These are phyloP conservation scores for Poecilobothrus nobilitatus DNA, from an alignment of 2,888 invertebrate species.

Conservation along the genomic window DNA sequence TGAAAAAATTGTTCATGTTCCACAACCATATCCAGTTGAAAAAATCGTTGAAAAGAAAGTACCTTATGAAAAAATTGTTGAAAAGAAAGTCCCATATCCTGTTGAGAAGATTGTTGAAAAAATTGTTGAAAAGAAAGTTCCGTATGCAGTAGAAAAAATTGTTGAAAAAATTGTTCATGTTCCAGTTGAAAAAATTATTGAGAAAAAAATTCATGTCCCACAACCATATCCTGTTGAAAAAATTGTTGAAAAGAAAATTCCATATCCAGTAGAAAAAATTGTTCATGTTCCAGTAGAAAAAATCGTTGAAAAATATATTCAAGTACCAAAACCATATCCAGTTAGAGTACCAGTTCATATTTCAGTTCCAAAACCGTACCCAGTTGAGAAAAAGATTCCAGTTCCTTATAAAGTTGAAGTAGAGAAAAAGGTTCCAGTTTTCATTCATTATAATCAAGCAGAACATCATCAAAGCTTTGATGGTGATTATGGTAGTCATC, in stretches of 20 bases:
- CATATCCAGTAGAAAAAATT: conserved; percentile 43
- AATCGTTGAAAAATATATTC: conserved; percentile 33
- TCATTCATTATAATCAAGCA: conserved; percentile 26
- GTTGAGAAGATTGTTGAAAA: conserved; percentile 30
- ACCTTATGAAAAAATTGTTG: conserved; percentile 34
- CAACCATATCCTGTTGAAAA: conserved; percentile 31
- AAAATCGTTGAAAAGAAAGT: conserved; percentile 38
- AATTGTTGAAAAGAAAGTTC: conserved; percentile 40
- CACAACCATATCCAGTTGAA: conserved; percentile 27
- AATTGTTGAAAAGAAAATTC: conserved; percentile 40
- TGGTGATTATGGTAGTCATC: conserved; percentile 6
- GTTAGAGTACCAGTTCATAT: conserved; percentile 46
- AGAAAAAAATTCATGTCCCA: conserved; percentile 31
- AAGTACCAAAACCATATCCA: conserved; percentile 36
- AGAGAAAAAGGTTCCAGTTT: conserved; percentile 44
- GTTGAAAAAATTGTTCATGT: conserved; percentile 43
- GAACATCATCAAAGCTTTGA: conserved; percentile 12
- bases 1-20: conserved; percentile 46
- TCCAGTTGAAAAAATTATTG: conserved; percentile 32
- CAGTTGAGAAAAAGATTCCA: conserved; percentile 31
- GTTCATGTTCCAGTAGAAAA: conserved; percentile 44
- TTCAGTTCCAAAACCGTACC: conserved; percentile 26
- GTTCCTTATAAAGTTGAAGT: conserved; percentile 38
- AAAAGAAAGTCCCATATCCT: conserved; percentile 45
- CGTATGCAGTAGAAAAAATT: conserved; percentile 43